Evolutionary conservation across 2,797 vertebrate species (phyloP), one percentile per base, ranked within the genome.

Genomic region (Mormyrus proboscirostris): DNA sequence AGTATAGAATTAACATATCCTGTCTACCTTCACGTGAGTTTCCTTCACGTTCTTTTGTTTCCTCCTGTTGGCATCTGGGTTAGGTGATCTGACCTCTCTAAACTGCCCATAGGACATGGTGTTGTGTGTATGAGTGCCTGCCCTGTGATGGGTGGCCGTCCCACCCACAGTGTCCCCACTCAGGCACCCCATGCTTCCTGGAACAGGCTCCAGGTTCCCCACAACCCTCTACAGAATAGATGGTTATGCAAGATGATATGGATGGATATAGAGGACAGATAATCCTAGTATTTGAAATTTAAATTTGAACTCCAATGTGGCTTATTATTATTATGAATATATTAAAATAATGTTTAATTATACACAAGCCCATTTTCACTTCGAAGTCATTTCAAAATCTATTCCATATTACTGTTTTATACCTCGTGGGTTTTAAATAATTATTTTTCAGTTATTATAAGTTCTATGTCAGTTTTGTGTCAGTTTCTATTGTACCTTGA

Each of bases 281-380:
- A 82, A 82, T 82, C 44, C 41, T 82, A 47, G 76, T 47, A 82
- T 82, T 44, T 47, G 76, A 22, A 82, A 82, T 82, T 73, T 73
- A 73, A 73, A 73, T 73, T 62, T 82, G 19, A 82, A 82, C 76
- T 82, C 38, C 19, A 82, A 47, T 82, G 41, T 82, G 19, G 41
- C 7, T 47, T 82, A 47, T 44, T 82, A 44, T 47, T 82, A 82
- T 82, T 82, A 82, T 22, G 16, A 82, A 44, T 82, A 82, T 82
- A 82, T 82, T 82, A 47, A 82, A 82, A 47, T 82, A 47, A 82
- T 82, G 76, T 82, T 82, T 44, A 82, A 82, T 44, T 82, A 76
- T 47, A 82, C 47, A 47, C 16, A 82, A 82, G 41, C 41, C 8
- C 76, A 82, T 82, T 82, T 47, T 47, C 76, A 82, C 76, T n/a